Percentiles rank a stretch among this genome's conserved stretches.
Conservation (phyloP, 2,797 vertebrate species). For the Arctocebus calabarensis region DNA sequence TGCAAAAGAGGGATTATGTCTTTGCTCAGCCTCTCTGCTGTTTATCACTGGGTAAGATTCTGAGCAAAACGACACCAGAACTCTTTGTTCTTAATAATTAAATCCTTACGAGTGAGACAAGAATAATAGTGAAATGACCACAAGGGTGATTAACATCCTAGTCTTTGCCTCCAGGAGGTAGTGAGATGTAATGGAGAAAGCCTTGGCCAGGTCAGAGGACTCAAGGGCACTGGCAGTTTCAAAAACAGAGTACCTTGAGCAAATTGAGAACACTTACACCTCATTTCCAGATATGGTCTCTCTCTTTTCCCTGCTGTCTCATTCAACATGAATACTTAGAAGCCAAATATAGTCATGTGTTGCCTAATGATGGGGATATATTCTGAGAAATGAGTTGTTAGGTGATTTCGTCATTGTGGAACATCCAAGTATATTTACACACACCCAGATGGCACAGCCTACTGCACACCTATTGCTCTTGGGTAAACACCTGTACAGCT, state of each 20-base stretch:
- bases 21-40: neutral
- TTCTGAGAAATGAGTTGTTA: neutral
- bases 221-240: neutral
- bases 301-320: slow-evolving; percentile 29
- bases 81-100: neutral
- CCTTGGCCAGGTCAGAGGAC: neutral
- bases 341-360: neutral
- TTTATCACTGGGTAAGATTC: neutral
- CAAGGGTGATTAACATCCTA: neutral
- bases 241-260: neutral
- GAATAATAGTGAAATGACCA: neutral
- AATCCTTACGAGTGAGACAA: neutral
- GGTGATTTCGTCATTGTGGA: fast-evolving
- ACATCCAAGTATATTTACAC: neutral
- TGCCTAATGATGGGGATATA: neutral
- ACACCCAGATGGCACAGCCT: neutral
- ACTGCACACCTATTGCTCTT: neutral
- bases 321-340: neutral
- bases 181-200: neutral
- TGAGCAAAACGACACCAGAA: neutral
- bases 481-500: neutral
- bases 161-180: neutral
- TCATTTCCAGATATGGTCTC: neutral
- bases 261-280: neutral
- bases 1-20: neutral